These are phyloP conservation scores for Cylloceria caligata DNA, from an alignment of 2,888 invertebrate species.

Conservation along the genomic window DNA sequence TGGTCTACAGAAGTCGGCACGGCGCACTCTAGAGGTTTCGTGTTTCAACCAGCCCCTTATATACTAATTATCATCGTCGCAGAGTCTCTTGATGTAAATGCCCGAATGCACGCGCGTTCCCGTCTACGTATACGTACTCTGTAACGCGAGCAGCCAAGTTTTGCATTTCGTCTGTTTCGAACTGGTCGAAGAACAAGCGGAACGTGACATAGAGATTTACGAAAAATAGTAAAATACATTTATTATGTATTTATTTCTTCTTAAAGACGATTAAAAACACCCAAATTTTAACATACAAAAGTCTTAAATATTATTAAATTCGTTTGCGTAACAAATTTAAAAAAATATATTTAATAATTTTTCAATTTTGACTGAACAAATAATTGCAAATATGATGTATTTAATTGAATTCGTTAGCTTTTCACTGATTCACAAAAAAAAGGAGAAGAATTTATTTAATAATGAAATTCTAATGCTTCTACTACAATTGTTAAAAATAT, in stretches of 20 bases:
- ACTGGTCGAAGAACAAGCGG: background rate
- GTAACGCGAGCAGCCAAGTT: conserved; percentile 40
- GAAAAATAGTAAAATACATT: background rate
- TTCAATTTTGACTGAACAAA: background rate
- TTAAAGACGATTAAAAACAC: no score
- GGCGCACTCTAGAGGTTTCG: conserved; percentile 80
- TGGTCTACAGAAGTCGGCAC: conserved; percentile 82
- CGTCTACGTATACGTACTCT: conserved; percentile 36
- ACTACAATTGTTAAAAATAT: no score
- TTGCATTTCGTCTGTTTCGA: conserved; percentile 34
- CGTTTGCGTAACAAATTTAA: background rate
- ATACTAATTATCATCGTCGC: conserved; percentile 83
- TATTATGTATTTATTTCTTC: no score
- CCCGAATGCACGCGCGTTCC: conserved; percentile 77
- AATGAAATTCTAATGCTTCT: no score
- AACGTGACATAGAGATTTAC: background rate
- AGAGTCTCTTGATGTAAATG: conserved; percentile 81
- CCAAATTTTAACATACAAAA: no score
- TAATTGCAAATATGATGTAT: background rate
- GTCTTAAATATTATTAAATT: no score
- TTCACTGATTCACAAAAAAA: no score
- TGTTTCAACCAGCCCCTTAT: conserved; percentile 80
- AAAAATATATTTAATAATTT: conserved; percentile 1
- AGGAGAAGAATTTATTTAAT: no score
- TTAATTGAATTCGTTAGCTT: background rate